Evolutionary conservation across 2,797 vertebrate genomes (phyloP).

Genomic region (Artibeus lituratus): DNA sequence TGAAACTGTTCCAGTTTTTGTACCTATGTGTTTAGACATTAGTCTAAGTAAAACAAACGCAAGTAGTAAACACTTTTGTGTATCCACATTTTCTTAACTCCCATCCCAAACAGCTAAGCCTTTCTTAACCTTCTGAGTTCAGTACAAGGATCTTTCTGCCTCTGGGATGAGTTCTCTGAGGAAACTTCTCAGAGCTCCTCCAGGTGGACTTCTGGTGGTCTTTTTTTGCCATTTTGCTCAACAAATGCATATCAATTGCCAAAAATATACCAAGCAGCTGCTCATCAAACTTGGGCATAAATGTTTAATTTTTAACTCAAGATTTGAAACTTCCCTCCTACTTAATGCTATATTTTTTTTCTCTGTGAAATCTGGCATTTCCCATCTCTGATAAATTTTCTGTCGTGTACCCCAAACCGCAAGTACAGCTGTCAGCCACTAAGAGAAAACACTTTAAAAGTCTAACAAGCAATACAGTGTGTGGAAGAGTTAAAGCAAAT

Average conservation of each 20-base stretch:
- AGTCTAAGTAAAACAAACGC: not conserved
- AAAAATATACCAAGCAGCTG: not conserved
- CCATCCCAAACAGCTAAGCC: not conserved
- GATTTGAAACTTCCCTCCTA: not conserved
- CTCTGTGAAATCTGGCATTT: not conserved
- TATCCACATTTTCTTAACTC: not conserved
- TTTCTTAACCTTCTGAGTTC: not conserved
- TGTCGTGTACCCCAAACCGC: not conserved
- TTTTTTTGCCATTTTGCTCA: not conserved
- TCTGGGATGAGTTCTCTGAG: not conserved
- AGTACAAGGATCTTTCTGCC: not conserved
- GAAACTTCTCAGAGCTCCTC: not conserved
- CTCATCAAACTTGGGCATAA: not conserved
- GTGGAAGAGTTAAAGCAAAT: not conserved
- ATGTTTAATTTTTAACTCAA: not conserved
- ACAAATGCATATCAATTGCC: not conserved
- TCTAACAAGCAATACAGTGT: not conserved
- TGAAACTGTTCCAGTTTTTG: not conserved
- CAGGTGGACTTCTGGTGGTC: not conserved
- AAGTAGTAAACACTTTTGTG: not conserved
- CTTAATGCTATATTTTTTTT: not conserved
- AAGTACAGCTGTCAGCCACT: not conserved
- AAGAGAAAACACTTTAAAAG: not conserved
- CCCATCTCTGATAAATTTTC: not conserved
- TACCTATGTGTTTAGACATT: not conserved